These are phyloP conservation scores for Cerceris ruficornis DNA, from an alignment of 2,888 invertebrate genomes.

Conservation along the genomic window DNA sequence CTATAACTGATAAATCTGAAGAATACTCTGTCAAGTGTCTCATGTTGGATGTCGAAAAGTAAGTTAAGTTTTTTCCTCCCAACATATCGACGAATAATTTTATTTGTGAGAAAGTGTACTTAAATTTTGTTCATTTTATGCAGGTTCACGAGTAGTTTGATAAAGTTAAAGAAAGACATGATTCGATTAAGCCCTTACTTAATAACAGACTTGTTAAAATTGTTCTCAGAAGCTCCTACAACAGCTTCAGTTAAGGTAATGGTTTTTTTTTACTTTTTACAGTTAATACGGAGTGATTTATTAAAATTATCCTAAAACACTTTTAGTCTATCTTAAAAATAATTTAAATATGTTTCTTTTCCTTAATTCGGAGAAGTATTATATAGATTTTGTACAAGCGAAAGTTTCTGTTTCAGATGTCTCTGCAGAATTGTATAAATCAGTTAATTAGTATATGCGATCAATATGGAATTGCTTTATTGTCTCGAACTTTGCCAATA, in stretches of 20 bases:
- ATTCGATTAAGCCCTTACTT: slow-evolving; percentile 72
- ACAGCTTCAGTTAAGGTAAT: slow-evolving; percentile 73
- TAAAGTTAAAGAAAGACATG: slow-evolving; percentile 75
- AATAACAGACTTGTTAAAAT: slow-evolving; percentile 74
- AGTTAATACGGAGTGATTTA: no score
- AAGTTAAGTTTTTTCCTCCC: slow-evolving; percentile 45
- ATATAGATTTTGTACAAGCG: slow-evolving; percentile 11
- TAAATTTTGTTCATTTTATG: slow-evolving; percentile 15
- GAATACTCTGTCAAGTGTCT: slow-evolving; percentile 65
- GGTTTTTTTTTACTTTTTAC: background rate
- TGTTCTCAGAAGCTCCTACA: slow-evolving; percentile 68
- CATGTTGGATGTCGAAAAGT: slow-evolving; percentile 76
- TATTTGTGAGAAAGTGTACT: background rate
- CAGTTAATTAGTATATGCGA: slow-evolving; percentile 76
- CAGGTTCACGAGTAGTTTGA: slow-evolving; percentile 66
- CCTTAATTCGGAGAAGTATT: no score
- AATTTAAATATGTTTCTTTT: no score
- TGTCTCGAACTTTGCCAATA: slow-evolving; percentile 72
- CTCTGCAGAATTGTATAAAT: slow-evolving; percentile 72
- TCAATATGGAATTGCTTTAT: slow-evolving; percentile 71
- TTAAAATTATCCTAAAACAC: no score
- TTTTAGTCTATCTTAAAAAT: no score
- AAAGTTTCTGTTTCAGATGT: slow-evolving; percentile 62
- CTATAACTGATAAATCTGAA: slow-evolving; percentile 44
- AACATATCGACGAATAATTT: background rate